Evolutionary conservation across 2,797 vertebrate species (phyloP), one percentile per base, ranked within the genome.

Genomic region (Microctenopoma steveboyesi): DNA sequence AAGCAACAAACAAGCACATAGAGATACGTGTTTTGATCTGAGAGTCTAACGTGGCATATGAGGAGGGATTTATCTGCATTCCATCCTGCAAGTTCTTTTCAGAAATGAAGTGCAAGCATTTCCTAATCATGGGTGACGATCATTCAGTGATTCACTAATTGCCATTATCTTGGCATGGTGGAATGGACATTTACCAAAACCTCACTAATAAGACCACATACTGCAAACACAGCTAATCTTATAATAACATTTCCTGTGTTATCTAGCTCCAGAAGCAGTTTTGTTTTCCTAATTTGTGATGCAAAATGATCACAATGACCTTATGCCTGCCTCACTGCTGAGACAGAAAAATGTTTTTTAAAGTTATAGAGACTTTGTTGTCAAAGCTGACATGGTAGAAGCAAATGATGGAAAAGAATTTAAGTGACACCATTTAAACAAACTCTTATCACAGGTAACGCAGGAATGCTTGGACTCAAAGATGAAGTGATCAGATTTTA

Each of bases 21-120:
- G 49, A 69, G 61, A 81, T 64, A 43, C 56, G 68, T 68, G 30
- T 78, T 88, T 90, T 50, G 27, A 87, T 86, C 78, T 65, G 56
- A 46, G 69, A 80, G 59, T 72, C 63, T 33, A 60, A 33, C 30
- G 3, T 30, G 37, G 10, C 11, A 40, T 13, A 12, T 40, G 22
- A 22, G 22, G 39, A 18, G 15, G 22, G 12, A 69, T 40, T 70
- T 69, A 74, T 73, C 66, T 11, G 45, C 52, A 30, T 62, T 68
- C 80, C 75, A 74, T 60, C 57, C 66, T 67, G 81, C 78, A 76
- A 76, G 75, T 78, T 76, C 47, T 0, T 6, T 69, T 51, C 62
- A 40, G 53, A 85, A 81, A 74, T 71, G n/a, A 58, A 79, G 75
- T 75, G 48, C 52, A 67, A 81, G 71, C 74, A 68, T 71, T 76